Conservation (phyloP, 2,888 invertebrate species). For the Melanotus villosus region DNA sequence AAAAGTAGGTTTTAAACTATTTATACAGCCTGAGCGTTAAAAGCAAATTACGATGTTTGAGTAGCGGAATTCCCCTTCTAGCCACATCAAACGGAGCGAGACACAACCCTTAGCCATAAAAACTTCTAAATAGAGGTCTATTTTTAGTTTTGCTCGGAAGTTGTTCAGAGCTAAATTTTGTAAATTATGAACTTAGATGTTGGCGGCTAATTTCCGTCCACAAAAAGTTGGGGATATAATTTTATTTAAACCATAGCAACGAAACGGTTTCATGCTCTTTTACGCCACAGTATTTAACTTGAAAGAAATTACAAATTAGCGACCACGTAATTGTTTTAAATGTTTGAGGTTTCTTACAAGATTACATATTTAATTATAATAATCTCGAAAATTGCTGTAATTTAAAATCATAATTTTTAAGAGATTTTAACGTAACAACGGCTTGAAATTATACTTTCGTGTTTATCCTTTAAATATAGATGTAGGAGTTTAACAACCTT, state of each 20-base stretch:
- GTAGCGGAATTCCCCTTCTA: constrained; percentile 44
- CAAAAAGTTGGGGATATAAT: not conserved
- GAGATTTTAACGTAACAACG: no score
- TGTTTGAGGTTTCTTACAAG: no score
- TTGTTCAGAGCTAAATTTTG: constrained; percentile 33
- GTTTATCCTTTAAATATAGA: no score
- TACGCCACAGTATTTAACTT: not conserved
- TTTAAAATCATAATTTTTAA: no score
- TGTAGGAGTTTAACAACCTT: no score
- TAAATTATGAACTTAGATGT: constrained; percentile 31
- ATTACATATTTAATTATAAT: no score
- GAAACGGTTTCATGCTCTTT: not conserved
- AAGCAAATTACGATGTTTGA: constrained; percentile 52
- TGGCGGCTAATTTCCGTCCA: constrained; percentile 23
- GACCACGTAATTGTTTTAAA: no score
- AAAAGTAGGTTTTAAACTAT: constrained; percentile 21
- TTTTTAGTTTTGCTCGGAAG: constrained; percentile 45
- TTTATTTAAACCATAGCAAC: not conserved
- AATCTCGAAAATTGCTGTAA: no score
- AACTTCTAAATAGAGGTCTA: constrained; percentile 42
- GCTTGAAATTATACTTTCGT: no score
- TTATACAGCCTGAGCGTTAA: constrained; percentile 40
- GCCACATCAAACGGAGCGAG: constrained; percentile 51
- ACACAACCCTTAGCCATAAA: constrained; percentile 48
- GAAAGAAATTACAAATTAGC: no score